Base-by-base conservation (phyloP, 2,113 vertebrate species). In the Mustela nigripes region DNA sequence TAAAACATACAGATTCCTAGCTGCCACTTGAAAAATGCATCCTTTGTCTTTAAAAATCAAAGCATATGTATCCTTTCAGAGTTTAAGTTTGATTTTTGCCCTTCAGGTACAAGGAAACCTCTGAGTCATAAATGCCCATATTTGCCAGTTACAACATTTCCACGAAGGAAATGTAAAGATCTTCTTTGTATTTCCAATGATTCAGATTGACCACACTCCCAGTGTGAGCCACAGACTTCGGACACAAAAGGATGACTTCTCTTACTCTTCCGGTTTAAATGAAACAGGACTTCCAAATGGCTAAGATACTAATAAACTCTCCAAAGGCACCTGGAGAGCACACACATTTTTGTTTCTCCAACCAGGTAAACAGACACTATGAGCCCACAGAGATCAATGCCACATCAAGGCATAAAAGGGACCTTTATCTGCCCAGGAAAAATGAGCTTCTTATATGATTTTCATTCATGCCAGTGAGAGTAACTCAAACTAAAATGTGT, bases 161-260 rank as follows among this genome's bases (percentile, higher is more conserved):
- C 84, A 45, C 24, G 18, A 60, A 79, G 11, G 42, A 91, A 60
- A 28, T 50, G 80, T 39, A 85, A 93, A 73, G n/a, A 39, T 0
- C 0, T 36, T 93, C 71, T 62, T 73, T 50, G 21, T 26, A 4
- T 63, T 95, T 80, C 81, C 24, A 85, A 7, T 71, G 56, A 50
- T 0, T 7, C 69, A 12, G 26, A 86, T 0, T 1, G 0, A 1
- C 42, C 19, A 4, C 11, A 0, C n/a, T 48, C 73, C 22, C 2
- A 42, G 58, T 14, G 39, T 88, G 62, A 58, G 67, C 45, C 11
- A 12, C 9, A 67, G 12, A 24, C 9, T 15, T 39, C 0, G 0
- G 31, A n/a, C 21, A 76, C 88, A 78, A 7, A 39, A 11, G n/a
- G 19, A 9, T 15, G 26, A 73, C 91, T 81, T 81, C 92, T 89